phyloP scores from a whole-genome alignment of 1,140 invertebrate genomes.

The Dinoponera quadriceps region DNA sequence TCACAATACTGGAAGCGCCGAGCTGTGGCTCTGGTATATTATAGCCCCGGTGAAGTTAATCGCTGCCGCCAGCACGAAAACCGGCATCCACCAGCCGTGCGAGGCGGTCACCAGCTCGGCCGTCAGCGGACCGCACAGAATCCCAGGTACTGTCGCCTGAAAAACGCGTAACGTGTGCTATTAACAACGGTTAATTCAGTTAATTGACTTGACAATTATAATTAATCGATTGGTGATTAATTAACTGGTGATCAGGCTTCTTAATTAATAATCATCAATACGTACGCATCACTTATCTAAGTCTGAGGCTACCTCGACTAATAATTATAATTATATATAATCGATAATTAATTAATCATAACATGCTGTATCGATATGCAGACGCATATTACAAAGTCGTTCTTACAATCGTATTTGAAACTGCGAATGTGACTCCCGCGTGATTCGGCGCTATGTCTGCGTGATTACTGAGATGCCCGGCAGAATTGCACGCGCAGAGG shows the following conservation, averaged over 20 bases:
- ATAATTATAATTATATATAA: too few relatives aligned
- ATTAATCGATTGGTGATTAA: too few relatives aligned
- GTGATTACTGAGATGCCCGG: slow-evolving; percentile 93
- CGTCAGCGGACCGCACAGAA: slow-evolving; percentile 92
- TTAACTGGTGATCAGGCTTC: too few relatives aligned
- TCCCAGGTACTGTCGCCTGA: slow-evolving; percentile 92
- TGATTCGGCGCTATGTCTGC: slow-evolving; percentile 93
- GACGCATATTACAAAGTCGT: neutral
- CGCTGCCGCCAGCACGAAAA: slow-evolving; percentile 90
- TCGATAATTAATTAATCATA: too few relatives aligned
- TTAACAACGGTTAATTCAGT: too few relatives aligned
- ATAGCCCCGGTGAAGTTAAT: slow-evolving; percentile 92
- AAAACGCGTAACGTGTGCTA: slow-evolving; percentile 65
- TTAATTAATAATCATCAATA: too few relatives aligned
- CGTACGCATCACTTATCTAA: too few relatives aligned
- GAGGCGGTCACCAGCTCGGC: slow-evolving; percentile 91
- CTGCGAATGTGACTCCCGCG: slow-evolving; percentile 92
- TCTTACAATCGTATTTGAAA: slow-evolving; percentile 92
- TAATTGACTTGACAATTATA: too few relatives aligned
- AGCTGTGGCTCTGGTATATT: slow-evolving; percentile 92
- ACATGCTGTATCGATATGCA: neutral
- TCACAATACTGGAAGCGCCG: slow-evolving; percentile 89
- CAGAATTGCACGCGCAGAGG: slow-evolving; percentile 92
- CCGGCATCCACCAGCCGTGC: slow-evolving; percentile 91
- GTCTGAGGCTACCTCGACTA: too few relatives aligned